phyloP scores from a whole-genome alignment of 2,113 vertebrate genomes.

The Indicator maculatus region DNA sequence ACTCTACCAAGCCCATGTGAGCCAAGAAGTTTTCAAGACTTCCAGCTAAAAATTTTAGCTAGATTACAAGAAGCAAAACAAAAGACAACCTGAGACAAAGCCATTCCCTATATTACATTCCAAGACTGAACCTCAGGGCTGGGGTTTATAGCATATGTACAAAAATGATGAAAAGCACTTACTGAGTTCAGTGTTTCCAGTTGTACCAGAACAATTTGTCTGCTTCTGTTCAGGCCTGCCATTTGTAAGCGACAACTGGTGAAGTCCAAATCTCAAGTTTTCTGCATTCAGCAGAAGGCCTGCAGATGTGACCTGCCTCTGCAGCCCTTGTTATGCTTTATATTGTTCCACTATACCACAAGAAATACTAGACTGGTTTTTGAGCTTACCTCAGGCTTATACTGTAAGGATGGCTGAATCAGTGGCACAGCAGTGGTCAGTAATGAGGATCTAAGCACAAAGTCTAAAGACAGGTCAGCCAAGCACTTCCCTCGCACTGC shows the following conservation, averaged over 20 bases:
- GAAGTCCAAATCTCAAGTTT: not conserved
- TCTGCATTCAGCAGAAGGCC: not conserved
- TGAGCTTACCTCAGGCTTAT: not conserved
- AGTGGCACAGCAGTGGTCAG: not conserved
- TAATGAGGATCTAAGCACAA: not conserved
- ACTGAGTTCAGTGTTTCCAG: not conserved
- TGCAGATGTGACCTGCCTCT: not conserved
- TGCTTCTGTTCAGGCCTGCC: not conserved
- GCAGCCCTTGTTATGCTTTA: not conserved
- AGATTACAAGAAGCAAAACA: not conserved
- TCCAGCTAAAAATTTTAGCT: not conserved
- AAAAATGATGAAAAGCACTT: not conserved
- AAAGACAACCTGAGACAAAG: not conserved
- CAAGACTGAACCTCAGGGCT: not conserved
- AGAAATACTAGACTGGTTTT: not conserved
- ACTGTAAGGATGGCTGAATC: not conserved
- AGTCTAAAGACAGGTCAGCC: not conserved
- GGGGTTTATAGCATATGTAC: not conserved
- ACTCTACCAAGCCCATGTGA: not conserved
- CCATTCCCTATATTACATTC: not conserved
- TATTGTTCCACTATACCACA: not conserved
- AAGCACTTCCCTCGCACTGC: not conserved
- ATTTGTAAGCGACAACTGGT: not conserved
- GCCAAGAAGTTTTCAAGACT: not conserved
- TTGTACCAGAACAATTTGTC: not conserved